Conservation (phyloP, 1,140 invertebrate species). For the Drosophila rufa region DNA sequence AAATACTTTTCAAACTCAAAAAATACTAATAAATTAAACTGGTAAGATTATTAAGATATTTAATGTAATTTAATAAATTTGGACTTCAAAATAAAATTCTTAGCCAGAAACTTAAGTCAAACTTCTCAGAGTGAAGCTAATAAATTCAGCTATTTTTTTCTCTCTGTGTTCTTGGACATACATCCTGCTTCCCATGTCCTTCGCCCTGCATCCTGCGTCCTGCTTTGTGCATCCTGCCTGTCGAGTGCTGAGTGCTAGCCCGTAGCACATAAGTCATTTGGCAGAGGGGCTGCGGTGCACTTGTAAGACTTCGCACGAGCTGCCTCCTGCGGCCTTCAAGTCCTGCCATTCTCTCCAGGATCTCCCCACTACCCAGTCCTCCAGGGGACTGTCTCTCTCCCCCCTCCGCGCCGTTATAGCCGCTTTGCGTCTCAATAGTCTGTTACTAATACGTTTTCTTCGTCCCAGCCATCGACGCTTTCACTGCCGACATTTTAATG, state of each 20-base stretch:
- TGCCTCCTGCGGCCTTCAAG: constrained; percentile 46
- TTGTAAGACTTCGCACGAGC: constrained; percentile 75
- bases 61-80: no score
- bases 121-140: not conserved
- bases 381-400: constrained; percentile 7
- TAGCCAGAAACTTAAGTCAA: not conserved
- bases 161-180: constrained; percentile 10
- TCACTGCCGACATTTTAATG: constrained; percentile 78
- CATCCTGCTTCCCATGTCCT: constrained; percentile 30
- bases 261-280: constrained; percentile 80
- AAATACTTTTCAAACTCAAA: no score
- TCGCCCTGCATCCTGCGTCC: constrained; percentile 25
- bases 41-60: no score
- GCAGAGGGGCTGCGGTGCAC: constrained; percentile 55
- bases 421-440: constrained; percentile 80
- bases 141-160: not conserved
- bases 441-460: constrained; percentile 81
- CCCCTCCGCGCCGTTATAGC: constrained; percentile 12
- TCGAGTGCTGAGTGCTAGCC: constrained; percentile 57
- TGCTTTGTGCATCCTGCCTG: constrained; percentile 34
- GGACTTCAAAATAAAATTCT: no score
- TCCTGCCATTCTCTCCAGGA: constrained; percentile 1
- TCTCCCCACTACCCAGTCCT: not conserved
- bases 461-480: constrained; percentile 42
- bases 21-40: no score